Base-by-base conservation (phyloP, 2,113 vertebrate species). In the Rhodinocichla rosea region DNA sequence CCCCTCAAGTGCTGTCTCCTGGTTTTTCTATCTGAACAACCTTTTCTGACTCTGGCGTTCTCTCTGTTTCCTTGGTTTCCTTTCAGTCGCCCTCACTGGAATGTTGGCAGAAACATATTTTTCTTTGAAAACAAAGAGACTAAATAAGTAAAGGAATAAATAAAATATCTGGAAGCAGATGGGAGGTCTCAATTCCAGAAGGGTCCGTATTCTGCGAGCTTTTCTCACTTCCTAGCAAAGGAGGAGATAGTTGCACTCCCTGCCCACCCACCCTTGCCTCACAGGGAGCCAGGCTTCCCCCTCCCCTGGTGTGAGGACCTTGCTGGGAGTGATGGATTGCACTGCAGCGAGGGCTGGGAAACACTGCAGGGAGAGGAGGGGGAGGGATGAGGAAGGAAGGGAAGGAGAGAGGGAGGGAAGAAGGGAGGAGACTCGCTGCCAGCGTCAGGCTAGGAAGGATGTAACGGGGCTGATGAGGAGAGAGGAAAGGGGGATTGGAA, bases 301-400 rank as follows among this genome's bases (percentile, higher is more conserved):
- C 87, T 82, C 82, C 70, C 59, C 81, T 74, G 69, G 47, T 63
- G 42, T 65, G 88, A 92, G 87, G 64, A 83, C 83, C 96, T 94
- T 60, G 57, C 59, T 62, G 60, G 55, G 87, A 95, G 90, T 98
- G 98, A 97, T 97, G 96, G 95, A 97, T 98, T 86, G 94, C 95
- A 94, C 96, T 96, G 97, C 97, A 97, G 97, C 88, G 79, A 79
- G 89, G 64, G 81, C 89, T 94, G 86, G 63, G 78, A 95, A 69
- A 83, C 92, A 65, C 86, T 89, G 93, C 97, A 84, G 97, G 96
- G 86, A 95, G 55, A 62, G 78, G 80, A 87, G 96, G 89, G 53
- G 93, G 82, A 94, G 47, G 80, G 73, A 67, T 30, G 73, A 69
- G 40, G 75, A 69, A 84, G 95, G 93, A 77, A 83, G 50, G 94